These are phyloP conservation scores for Cheilosia soror DNA, from an alignment of 2,888 invertebrate species.

Conservation along the genomic window DNA sequence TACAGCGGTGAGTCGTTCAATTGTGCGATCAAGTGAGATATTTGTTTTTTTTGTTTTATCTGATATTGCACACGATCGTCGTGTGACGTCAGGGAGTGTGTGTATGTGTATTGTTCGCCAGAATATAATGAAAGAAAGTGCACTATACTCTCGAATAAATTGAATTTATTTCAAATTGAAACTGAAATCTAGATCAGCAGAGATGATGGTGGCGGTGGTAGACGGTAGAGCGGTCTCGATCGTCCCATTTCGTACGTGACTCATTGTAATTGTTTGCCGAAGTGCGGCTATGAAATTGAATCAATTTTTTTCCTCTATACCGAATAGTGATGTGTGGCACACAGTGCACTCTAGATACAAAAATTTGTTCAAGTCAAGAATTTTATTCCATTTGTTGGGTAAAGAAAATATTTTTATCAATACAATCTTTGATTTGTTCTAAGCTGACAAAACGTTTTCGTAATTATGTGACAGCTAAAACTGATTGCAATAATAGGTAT, in stretches of 20 bases:
- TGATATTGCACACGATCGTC: conserved; percentile 30
- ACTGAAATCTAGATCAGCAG: conserved; percentile 58
- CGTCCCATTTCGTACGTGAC: conserved; percentile 56
- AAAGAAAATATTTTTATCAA: not conserved
- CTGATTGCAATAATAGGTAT: too few species aligned
- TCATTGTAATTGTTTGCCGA: conserved; percentile 49
- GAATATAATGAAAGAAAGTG: conserved; percentile 66
- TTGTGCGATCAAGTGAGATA: conserved; percentile 24
- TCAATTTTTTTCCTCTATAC: not conserved
- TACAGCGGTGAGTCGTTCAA: conserved; percentile 56
- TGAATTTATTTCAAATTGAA: conserved; percentile 61
- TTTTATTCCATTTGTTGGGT: not conserved
- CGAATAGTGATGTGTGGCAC: not conserved
- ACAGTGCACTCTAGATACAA: conserved; percentile 6
- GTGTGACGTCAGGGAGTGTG: conserved; percentile 55
- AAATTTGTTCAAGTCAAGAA: not conserved
- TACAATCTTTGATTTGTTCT: not conserved
- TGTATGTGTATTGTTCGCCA: conserved; percentile 24
- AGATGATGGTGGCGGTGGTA: conserved; percentile 8
- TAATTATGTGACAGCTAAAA: too few species aligned
- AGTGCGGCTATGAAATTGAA: conserved; percentile 16
- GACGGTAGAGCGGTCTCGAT: conserved; percentile 6
- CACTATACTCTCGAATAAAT: conserved; percentile 50
- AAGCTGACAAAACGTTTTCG: too few species aligned
- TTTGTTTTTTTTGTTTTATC: conserved; percentile 6